Evolutionary conservation across 2,888 invertebrate species (phyloP), one percentile per base, ranked within the genome.

Genomic region (Busseola fusca): DNA sequence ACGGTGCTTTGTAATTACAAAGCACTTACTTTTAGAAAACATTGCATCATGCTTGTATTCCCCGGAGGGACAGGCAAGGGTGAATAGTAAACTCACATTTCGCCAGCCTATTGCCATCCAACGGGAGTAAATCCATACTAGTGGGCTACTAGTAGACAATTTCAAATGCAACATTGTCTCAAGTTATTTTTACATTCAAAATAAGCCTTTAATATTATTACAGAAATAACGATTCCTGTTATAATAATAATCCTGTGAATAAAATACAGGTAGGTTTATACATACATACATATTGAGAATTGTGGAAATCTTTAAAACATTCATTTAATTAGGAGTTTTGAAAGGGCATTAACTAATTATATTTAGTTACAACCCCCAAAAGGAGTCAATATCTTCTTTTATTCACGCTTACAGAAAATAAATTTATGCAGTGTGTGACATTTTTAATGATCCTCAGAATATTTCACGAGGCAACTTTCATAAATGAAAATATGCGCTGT

Each of bases 401-500:
- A 30, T 30, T 52, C 27, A 42, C 16, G 27, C 21, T 21, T 21
- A 54, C 27, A 25, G 25, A 48, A 67, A 59, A 30, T 50, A 30
- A 42, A 16, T 16, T 50, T 30, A 50, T 58, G 16, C 68, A 45
- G 37, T 37, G 18, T 56, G 54, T 9, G 52, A 60, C 21, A 1
- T 48, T 65, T 72, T 34, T 54, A 48, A 52, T 60, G 3, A 54
- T 34, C 21, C 30, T 48, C 40, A 25, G 42, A 50, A 52, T 62
- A 74, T 37, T 50, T 6, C 21, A 25, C 16, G 45, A 74, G 7
- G 5, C 30, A 75, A 68, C 62, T 57, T 68, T 45, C 4, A 25
- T 60, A 5, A 65, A 54, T 59, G 50, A 12, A 63, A 30, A 60
- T 64, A 62, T n/a, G 21, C 45, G 30, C 12, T 50, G 27, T 27